These are phyloP conservation scores for Leucopsar rothschildi DNA, from an alignment of 2,113 vertebrate genomes.

Conservation along the genomic window DNA sequence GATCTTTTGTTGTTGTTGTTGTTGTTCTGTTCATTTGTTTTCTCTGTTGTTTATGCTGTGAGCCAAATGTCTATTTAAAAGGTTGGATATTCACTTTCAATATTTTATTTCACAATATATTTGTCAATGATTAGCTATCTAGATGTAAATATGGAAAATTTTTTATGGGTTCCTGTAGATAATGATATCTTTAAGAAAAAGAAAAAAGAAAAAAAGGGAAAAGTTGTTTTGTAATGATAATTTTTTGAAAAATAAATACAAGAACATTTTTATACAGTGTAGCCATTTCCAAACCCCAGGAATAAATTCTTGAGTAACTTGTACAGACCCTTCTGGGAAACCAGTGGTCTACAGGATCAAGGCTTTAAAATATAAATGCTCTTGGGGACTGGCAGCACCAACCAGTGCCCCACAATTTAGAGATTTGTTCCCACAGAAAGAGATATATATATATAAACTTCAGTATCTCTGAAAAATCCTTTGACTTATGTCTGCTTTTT, in stretches of 20 bases:
- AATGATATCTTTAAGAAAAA: constrained; percentile 63
- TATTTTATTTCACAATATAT: constrained; percentile 77
- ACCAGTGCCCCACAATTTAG: background rate
- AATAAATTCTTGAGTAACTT: constrained; percentile 13
- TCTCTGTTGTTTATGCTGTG: constrained; percentile 75
- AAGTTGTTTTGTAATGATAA: constrained; percentile 75
- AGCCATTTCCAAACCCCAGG: constrained; percentile 44
- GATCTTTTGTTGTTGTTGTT: constrained; percentile 8
- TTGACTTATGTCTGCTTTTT: background rate
- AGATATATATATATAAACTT: background rate
- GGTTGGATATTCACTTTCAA: constrained; percentile 70
- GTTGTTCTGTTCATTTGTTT: constrained; percentile 43
- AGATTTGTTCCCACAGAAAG: background rate
- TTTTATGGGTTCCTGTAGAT: constrained; percentile 76
- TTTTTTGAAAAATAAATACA: constrained; percentile 58
- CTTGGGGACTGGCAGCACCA: background rate
- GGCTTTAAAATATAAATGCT: constrained; percentile 1
- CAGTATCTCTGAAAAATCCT: background rate
- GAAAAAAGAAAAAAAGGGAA: constrained; percentile 19
- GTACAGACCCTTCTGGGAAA: background rate
- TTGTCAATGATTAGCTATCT: constrained; percentile 69
- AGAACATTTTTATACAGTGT: constrained; percentile 71
- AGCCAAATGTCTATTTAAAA: constrained; percentile 81
- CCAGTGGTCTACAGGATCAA: constrained; percentile 14
- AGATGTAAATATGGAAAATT: constrained; percentile 77